phyloP scores from a whole-genome alignment of 2,888 invertebrate genomes.

The Zygogramma bicolorata region DNA sequence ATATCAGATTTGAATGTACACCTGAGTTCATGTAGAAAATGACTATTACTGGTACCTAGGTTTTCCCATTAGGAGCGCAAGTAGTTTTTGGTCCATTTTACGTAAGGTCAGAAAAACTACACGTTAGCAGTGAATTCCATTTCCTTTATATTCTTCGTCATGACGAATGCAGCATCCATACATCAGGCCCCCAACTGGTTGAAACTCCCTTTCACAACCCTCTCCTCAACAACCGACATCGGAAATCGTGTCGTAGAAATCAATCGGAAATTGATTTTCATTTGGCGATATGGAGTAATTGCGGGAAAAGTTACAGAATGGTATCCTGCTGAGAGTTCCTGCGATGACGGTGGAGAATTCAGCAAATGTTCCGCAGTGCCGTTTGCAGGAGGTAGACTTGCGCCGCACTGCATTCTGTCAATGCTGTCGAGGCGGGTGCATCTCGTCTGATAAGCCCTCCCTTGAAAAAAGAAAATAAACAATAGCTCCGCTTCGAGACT shows the following conservation, averaged over 20 bases:
- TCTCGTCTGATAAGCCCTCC: slow-evolving; percentile 55
- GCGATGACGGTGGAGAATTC: slow-evolving; percentile 40
- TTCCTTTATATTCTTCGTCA: no score
- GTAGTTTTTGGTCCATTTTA: no score
- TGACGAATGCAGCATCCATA: no score
- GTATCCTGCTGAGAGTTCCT: slow-evolving; percentile 58
- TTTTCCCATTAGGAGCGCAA: no score
- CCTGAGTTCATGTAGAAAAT: no score
- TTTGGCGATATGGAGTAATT: slow-evolving; percentile 61
- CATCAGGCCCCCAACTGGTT: no score
- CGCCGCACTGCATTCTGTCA: slow-evolving; percentile 56
- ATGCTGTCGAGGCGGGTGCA: slow-evolving; percentile 53
- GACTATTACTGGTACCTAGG: no score
- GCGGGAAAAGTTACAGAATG: slow-evolving; percentile 62
- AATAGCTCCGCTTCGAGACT: slow-evolving; percentile 48
- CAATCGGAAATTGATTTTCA: slow-evolving; percentile 64
- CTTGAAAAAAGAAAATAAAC: slow-evolving; percentile 47
- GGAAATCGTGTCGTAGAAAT: slow-evolving; percentile 57
- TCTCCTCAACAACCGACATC: slow-evolving; percentile 44
- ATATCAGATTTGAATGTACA: no score
- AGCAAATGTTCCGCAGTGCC: slow-evolving; percentile 58
- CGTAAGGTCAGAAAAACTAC: no score
- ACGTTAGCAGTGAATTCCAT: no score
- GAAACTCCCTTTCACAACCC: slow-evolving; percentile 33
- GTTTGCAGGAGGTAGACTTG: slow-evolving; percentile 57